These are phyloP conservation scores for Zaprionus gabonicus DNA, from an alignment of 1,140 invertebrate species.

Conservation along the genomic window DNA sequence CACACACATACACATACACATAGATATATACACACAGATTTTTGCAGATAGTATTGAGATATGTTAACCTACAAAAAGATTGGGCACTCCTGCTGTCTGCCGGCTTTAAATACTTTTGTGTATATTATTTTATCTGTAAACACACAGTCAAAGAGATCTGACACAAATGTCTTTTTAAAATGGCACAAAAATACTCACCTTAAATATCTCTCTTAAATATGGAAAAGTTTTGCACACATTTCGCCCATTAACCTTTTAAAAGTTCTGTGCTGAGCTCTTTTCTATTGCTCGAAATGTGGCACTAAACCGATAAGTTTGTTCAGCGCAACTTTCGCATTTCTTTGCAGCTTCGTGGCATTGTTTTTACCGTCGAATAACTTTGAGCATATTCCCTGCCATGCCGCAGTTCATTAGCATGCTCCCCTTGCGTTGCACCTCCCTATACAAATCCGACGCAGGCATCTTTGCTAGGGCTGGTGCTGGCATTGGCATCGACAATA, in stretches of 20 bases:
- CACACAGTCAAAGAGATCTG: neutral
- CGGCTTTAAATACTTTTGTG: neutral
- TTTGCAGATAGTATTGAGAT: neutral
- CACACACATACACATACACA: neutral
- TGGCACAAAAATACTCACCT: neutral
- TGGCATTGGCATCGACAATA: constrained; percentile 35
- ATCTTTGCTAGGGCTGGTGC: neutral
- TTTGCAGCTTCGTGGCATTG: constrained; percentile 40
- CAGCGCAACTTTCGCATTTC: constrained; percentile 35
- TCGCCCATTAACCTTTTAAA: constrained; percentile 33
- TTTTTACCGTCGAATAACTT: constrained; percentile 35
- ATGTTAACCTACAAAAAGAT: neutral
- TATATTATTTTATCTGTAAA: constrained; percentile 5
- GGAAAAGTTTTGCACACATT: constrained; percentile 33
- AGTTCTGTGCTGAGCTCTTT: constrained; percentile 18
- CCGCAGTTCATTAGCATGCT: constrained; percentile 65
- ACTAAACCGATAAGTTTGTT: constrained; percentile 44
- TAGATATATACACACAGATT: neutral
- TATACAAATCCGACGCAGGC: constrained; percentile 17
- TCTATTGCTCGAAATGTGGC: constrained; percentile 35
- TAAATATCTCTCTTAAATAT: constrained; percentile 5
- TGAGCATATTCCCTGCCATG: constrained; percentile 22
- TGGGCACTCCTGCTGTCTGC: neutral
- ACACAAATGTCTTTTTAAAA: constrained; percentile 1
- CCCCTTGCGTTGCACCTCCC: neutral